Base-by-base conservation (phyloP, 2,113 vertebrate species). In the Cyphomyrus plagiostoma region DNA sequence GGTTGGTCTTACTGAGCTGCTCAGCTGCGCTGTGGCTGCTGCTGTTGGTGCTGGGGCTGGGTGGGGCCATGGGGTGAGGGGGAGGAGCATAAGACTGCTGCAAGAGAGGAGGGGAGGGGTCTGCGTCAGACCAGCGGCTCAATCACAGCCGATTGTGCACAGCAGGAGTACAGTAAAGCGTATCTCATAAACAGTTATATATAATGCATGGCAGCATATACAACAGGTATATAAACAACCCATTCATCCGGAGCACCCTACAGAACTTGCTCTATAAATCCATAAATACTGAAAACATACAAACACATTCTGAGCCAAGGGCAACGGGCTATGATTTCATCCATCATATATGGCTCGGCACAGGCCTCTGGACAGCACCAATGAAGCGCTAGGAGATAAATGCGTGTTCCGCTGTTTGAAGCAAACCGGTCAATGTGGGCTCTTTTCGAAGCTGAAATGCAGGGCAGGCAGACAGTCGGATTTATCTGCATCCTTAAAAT, bases 1-100 rank as follows among this genome's bases (percentile, higher is more conserved):
- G 96, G 96, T 99, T 99, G 94, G 98, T 99, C 97, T 99, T 99
- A 96, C 98, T 99, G 94, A 99, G 96, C 94, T 99, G 98, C 93
- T 99, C 98, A 93, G 96, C 94, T 0, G 96, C 97, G 93, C 94
- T 95, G 50, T 96, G 95, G 97, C 97, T 98, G 96, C 96, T 96
- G 96, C 97, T 80, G 74, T 80, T 80, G 74, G 74, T 80, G 74
- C 74, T 80, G 74, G 74, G 74, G 74, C 74, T 80, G 74, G 74
- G 74, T 8, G 74, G 74, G 74, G 74, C 74, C 74, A 80, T 42
- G 74, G 74, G 74, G 74, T 42, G 74, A 39, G 74, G 74, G 74
- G 74, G 74, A 80, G 74, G 74, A 80, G 74, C 74, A 80, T 80
- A 99, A 94, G 98, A 98, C 97, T 99, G 98, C 97, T 98, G 95